These are phyloP conservation scores for Abramis brama DNA, from an alignment of 2,113 vertebrate genomes.

Conservation along the genomic window DNA sequence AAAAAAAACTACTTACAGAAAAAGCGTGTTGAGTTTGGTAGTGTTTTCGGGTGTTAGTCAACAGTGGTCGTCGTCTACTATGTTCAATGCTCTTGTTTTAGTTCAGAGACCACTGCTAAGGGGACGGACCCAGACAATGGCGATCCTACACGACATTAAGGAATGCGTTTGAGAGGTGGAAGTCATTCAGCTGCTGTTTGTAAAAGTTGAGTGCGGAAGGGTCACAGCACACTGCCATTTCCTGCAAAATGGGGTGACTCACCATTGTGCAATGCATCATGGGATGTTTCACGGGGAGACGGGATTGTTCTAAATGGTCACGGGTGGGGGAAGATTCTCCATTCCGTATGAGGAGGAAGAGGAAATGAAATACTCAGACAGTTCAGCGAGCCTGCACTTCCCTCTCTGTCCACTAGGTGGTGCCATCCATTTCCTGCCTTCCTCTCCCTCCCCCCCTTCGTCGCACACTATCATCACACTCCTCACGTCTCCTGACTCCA, in stretches of 20 bases:
- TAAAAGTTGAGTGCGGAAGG: conserved; percentile 37
- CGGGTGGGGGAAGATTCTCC: not conserved
- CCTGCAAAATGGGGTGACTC: conserved; percentile 44
- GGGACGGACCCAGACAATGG: not conserved
- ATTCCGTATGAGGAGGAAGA: not conserved
- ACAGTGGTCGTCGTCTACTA: conserved; percentile 6
- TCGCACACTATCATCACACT: conserved; percentile 50
- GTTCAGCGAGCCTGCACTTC: conserved; percentile 33
- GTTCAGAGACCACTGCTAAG: conserved; percentile 35
- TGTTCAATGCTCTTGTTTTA: conserved; percentile 11
- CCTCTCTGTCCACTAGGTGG: conserved; percentile 38
- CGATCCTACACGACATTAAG: not conserved
- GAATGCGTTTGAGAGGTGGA: conserved; percentile 45
- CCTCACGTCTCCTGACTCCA: conserved; percentile 55
- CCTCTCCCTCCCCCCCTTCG: conserved; percentile 17
- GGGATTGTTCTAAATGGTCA: conserved; percentile 59
- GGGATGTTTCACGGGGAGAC: conserved; percentile 46
- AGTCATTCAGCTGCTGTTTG: conserved; percentile 45
- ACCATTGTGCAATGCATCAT: conserved; percentile 59
- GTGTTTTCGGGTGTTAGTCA: conserved; percentile 42
- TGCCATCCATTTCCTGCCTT: not conserved
- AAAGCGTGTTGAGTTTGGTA: conserved; percentile 22
- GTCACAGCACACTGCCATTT: conserved; percentile 49
- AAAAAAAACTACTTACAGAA: conserved; percentile 9
- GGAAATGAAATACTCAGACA: conserved; percentile 4